A percentile compares a stretch with the other conserved stretches of the same genome.
Evolutionary conservation across 1,140 invertebrate species (phyloP).

Genomic region (Pachypsylla venusta): DNA sequence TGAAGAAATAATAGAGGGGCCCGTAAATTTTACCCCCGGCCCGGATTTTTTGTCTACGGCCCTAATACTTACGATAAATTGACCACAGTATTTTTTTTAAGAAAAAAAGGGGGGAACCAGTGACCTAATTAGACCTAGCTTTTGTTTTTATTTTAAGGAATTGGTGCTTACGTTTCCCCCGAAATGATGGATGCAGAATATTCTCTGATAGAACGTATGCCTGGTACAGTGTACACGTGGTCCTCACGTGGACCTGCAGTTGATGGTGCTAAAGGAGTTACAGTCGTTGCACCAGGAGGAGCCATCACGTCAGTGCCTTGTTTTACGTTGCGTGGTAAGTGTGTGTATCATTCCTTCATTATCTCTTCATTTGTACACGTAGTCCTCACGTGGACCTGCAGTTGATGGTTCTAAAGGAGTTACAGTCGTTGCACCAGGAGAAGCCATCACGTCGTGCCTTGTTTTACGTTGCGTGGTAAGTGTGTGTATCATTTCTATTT

Average conservation of each 20-base stretch:
- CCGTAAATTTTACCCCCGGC: too few relatives aligned
- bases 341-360: too few relatives aligned
- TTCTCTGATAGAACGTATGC: conserved; percentile 66
- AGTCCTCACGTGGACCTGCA: conserved; percentile 82
- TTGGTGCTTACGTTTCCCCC: conserved; percentile 91
- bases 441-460: conserved; percentile 87
- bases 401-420: conserved; percentile 79
- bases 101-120: too few relatives aligned
- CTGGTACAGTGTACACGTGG: conserved; percentile 86
- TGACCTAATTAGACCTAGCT: background rate
- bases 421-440: conserved; percentile 85
- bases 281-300: conserved; percentile 86
- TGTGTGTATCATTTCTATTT: too few relatives aligned
- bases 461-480: conserved; percentile 66
- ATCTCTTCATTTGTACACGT: too few relatives aligned
- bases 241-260: conserved; percentile 75
- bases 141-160: conserved; percentile 47
- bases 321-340: conserved; percentile 61
- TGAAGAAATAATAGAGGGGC: too few relatives aligned
- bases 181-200: conserved; percentile 96
- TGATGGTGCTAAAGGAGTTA: conserved; percentile 77
- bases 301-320: conserved; percentile 91
- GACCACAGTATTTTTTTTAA: too few relatives aligned
- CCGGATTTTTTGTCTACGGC: too few relatives aligned
- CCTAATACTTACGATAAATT: too few relatives aligned